These are phyloP conservation scores for Scotopteryx bipunctaria DNA, from an alignment of 2,888 invertebrate species.

Conservation along the genomic window DNA sequence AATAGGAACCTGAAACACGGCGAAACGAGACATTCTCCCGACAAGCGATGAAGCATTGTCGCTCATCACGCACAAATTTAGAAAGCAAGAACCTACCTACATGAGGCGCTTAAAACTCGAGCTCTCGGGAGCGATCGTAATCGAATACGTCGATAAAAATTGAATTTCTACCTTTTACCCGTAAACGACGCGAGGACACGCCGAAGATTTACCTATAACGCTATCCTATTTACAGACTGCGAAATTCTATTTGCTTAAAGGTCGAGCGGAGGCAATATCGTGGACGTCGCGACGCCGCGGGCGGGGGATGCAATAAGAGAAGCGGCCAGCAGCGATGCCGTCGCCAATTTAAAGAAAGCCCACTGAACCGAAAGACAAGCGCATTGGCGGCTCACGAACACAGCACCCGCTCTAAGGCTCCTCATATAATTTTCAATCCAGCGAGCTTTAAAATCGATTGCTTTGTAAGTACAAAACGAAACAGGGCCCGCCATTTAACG, in stretches of 20 bases:
- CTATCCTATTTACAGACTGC: constrained; percentile 76
- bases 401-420: constrained; percentile 73
- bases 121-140: constrained; percentile 53
- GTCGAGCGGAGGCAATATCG: constrained; percentile 81
- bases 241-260: constrained; percentile 82
- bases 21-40: constrained; percentile 67
- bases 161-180: constrained; percentile 65
- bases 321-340: constrained; percentile 76
- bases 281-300: constrained; percentile 77
- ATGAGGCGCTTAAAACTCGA: constrained; percentile 29
- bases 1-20: constrained; percentile 62
- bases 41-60: constrained; percentile 70
- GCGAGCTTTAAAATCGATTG: constrained; percentile 82
- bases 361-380: constrained; percentile 84
- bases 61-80: constrained; percentile 75
- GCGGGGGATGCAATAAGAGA: constrained; percentile 80
- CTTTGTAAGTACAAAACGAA: constrained; percentile 79
- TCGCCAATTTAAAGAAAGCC: constrained; percentile 85
- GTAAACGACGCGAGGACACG: constrained; percentile 61
- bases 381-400: constrained; percentile 81
- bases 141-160: constrained; percentile 66
- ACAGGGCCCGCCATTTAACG: constrained; percentile 56
- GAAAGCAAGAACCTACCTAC: constrained; percentile 30
- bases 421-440: constrained; percentile 83
- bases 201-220: constrained; percentile 73